Evolutionary conservation across 1,140 invertebrate genomes (phyloP), one percentile per base, ranked within the genome.

Genomic region (Drosophila obscura): DNA sequence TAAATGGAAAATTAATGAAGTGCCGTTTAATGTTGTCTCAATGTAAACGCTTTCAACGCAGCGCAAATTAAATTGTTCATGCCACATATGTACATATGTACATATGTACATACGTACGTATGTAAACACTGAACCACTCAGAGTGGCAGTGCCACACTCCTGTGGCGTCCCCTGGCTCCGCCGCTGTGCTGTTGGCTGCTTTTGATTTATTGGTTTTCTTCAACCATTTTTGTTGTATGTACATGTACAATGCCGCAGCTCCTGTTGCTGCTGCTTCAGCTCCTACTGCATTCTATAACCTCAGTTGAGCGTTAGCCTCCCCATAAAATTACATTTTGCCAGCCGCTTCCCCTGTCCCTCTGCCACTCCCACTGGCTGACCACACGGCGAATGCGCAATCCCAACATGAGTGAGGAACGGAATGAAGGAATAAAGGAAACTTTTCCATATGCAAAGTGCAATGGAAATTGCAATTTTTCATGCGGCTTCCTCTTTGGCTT

Each of bases 1-100:
- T 85, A 77, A 85, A 85, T 85, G 81, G 81, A 85, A 85, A 85
- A 85, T 85, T 85, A 85, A 85, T 85, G 85, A 85, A 85, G 81
- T 85, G 81, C 74, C 81, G 74, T 77, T 85, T 85, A 85, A 85
- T 85, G 81, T 81, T 85, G 81, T 85, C 81, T 87, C 81, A 85
- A 85, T 87, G 82, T 81, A 85, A 85, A 85, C 81, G 81, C 81
- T 85, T 85, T 85, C 81, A 85, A 75, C 82, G 81, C 81, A 81
- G 57, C 77, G 77, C 69, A 85, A 85, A 85, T 85, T 85, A 81
- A 85, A 85, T 85, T 85, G 81, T 85, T 85, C 61, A 59, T 66
- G 66, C 56, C 60, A 57, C 56, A 59, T 46, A 62, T 51, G 9
- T 0, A 28, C 26, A 28, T 28, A 28, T 28, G 5, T 28, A 6